Base-by-base conservation (phyloP, 2,797 vertebrate genomes). In the Hydrophis major region DNA sequence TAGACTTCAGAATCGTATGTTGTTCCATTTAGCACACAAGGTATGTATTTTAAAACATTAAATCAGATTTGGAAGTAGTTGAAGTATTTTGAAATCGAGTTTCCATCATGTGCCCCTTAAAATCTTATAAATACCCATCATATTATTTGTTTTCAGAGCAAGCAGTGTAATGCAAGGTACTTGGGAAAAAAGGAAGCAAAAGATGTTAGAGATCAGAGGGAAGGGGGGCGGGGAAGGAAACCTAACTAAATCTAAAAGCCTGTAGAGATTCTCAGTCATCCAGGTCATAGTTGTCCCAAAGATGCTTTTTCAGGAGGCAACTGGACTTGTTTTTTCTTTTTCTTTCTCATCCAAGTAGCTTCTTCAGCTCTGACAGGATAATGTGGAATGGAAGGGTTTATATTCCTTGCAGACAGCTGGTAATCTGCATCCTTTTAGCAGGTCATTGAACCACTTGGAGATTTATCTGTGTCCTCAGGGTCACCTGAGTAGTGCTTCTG, bases 11-110 rank as follows among this genome's bases (percentile, higher is more conserved):
- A 99, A 99, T 96, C 98, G 99, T 61, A 98, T 99, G 25, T 98
- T 99, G 86, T 99, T 99, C 97, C 99, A 99, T 96, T 97, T 99
- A 98, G 99, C 99, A 90, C 99, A 99, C 96, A 99, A 99, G 99
- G 99, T 99, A 96, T 61, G 93, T 89, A 27, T 59, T n/a, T 37
- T 20, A 14, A 42, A 32, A 78, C 28, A 60, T n/a, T 87, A n/a
- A 14, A 42, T 74, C 16, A 57, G 47, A 88, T 88, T 47, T 18
- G 55, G 22, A 91, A 16, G 57, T 32, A 42, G 6, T 20, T 59
- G n/a, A 86, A 27, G 3, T 66, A 89, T 74, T 90, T 47, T 90
- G 88, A 86, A 87, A 88, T 22, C 12, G 11, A 50, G 53, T 59
- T 14, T 14, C 55, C 4, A n/a, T 25, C n/a, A 4, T 59, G 2